Conservation (phyloP, 2,797 vertebrate genomes). For the Anomalospiza imberbis region DNA sequence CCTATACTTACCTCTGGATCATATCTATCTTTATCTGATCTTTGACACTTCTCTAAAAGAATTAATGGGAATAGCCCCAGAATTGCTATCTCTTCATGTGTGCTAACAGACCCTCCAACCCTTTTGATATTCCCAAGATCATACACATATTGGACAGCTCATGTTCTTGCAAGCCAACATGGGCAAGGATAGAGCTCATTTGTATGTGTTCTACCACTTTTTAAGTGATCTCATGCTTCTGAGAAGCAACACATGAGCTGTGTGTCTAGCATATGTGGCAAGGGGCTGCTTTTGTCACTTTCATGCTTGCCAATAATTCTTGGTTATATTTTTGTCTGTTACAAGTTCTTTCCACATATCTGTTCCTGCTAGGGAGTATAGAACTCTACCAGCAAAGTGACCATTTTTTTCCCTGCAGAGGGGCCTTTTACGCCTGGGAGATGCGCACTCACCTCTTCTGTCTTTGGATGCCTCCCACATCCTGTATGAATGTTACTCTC, state of each 20-base stretch:
- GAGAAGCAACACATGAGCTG: neutral
- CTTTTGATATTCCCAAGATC: neutral
- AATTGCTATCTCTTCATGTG: neutral
- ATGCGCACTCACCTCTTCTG: neutral
- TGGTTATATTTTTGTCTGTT: neutral
- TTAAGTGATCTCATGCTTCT: neutral
- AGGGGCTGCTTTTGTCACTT: neutral
- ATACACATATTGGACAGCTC: neutral
- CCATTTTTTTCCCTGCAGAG: neutral
- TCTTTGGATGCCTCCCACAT: neutral
- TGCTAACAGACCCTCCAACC: neutral
- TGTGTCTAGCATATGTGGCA: neutral
- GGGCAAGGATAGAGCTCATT: neutral
- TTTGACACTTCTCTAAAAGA: neutral
- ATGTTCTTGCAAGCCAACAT: neutral
- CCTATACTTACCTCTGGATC: neutral
- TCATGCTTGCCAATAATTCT: neutral
- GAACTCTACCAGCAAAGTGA: neutral
- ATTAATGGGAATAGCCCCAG: neutral
- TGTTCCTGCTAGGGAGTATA: neutral
- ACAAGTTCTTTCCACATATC: neutral
- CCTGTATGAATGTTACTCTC: neutral
- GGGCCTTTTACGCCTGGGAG: neutral
- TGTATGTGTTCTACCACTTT: neutral
- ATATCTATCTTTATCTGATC: neutral